Conservation (phyloP, 2,797 vertebrate species). For the Liparis tanakae region DNA sequence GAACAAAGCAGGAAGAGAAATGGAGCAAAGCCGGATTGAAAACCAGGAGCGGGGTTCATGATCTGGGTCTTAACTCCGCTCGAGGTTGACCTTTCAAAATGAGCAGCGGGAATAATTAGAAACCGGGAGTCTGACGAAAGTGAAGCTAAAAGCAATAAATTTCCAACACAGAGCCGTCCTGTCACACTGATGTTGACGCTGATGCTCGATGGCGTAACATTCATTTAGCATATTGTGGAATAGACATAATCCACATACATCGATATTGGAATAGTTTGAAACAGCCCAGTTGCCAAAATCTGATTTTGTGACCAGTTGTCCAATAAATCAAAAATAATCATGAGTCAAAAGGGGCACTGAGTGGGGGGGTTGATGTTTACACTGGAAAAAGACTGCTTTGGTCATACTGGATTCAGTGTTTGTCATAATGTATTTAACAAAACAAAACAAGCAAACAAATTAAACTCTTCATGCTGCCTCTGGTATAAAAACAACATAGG, state of each 20-base stretch:
- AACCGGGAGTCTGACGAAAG: not conserved
- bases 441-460: too few relatives aligned
- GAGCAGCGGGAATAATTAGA: not conserved
- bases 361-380: too few relatives aligned
- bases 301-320: too few relatives aligned
- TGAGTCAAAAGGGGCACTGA: too few relatives aligned
- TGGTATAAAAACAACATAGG: too few relatives aligned
- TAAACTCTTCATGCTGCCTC: too few relatives aligned
- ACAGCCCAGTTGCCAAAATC: not conserved
- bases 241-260: not conserved
- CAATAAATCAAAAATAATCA: too few relatives aligned
- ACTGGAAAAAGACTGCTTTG: too few relatives aligned
- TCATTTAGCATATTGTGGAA: not conserved
- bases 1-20: not conserved
- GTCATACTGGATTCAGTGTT: too few relatives aligned
- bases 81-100: not conserved
- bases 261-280: not conserved
- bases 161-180: not conserved
- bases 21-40: not conserved
- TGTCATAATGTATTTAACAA: too few relatives aligned
- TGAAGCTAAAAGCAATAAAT: not conserved
- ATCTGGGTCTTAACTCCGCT: not conserved
- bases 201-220: not conserved
- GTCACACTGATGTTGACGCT: not conserved
- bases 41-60: not conserved